A percentile compares a stretch with the other conserved stretches of the same genome.
phyloP scores from a whole-genome alignment of 2,113 vertebrate genomes.

The Dromas ardeola region DNA sequence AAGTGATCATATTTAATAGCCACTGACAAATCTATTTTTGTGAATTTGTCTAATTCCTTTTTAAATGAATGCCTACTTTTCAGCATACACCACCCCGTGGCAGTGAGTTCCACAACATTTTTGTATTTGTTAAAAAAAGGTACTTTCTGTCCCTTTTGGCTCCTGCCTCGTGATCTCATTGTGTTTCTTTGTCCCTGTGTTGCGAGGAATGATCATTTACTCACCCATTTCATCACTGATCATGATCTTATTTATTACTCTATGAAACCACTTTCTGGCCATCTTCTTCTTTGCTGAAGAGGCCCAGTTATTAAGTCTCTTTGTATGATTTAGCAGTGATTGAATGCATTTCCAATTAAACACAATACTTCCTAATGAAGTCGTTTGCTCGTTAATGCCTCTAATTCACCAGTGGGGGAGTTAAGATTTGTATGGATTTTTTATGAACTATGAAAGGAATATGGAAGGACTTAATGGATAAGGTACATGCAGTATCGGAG shows the following conservation, averaged over 20 bases:
- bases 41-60: neutral
- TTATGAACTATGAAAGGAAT: neutral
- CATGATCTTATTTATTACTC: neutral
- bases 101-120: neutral
- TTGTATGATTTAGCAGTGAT: neutral
- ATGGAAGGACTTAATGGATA: neutral
- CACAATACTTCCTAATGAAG: constrained; percentile 27
- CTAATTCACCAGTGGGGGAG: neutral
- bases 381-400: neutral
- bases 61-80: neutral
- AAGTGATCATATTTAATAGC: neutral
- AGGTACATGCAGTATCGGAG: neutral
- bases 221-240: neutral
- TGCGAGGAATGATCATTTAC: neutral
- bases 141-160: neutral
- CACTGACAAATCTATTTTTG: neutral
- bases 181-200: neutral
- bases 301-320: neutral
- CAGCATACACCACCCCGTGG: neutral
- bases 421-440: neutral
- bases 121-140: neutral
- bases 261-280: neutral
- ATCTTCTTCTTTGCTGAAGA: neutral
- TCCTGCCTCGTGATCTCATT: neutral
- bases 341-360: neutral